Evolutionary conservation across 2,888 invertebrate genomes (phyloP), one percentile per base, ranked within the genome.

Genomic region (Orthosia gracilis): DNA sequence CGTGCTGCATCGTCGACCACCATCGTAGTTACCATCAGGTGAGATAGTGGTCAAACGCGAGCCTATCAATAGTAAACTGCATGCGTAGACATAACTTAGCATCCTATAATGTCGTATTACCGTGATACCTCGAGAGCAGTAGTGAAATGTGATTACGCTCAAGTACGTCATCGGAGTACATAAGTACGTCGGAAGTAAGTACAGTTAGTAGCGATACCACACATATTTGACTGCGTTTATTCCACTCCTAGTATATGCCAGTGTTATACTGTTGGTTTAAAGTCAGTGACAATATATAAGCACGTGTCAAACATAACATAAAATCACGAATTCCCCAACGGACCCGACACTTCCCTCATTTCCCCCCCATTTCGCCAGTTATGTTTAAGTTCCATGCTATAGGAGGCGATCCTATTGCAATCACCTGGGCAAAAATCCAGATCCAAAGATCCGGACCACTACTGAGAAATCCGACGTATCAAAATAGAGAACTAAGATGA

Each of bases 61-160:
- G 13, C 21, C 7, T 15, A 45, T 45, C 45, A 61, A 21, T 15
- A 45, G 21, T 61, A 21, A 58, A 52, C 47, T 52, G 81, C 59
- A 68, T 40, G 64, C 50, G 63, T 52, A 50, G 55, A 55, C 58
- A 67, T 67, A 47, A 62, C 23, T 79, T 67, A 23, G 40, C 49
- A 54, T 26, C 21, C 45, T 54, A 23, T 49, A 58, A 64, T 21
- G 23, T 31, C 65, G 21, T 54, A 76, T 69, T 69, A 73, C 58
- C 55, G 64, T 52, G 26, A 50, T 58, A 72, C 55, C 66, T 17
- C 58, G 49, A 50, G 63, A 57, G 12, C 11, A 76, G 69, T 66
- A 65, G 69, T 45, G 64, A 75, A 64, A 70, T 76, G 77, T 72
- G 82, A 86, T 84, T 81, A 70, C 65, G 63, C 58, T 64, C 17